Evolutionary conservation across 2,113 vertebrate species (phyloP), one percentile per base, ranked within the genome.

Genomic region (Eira barbara): DNA sequence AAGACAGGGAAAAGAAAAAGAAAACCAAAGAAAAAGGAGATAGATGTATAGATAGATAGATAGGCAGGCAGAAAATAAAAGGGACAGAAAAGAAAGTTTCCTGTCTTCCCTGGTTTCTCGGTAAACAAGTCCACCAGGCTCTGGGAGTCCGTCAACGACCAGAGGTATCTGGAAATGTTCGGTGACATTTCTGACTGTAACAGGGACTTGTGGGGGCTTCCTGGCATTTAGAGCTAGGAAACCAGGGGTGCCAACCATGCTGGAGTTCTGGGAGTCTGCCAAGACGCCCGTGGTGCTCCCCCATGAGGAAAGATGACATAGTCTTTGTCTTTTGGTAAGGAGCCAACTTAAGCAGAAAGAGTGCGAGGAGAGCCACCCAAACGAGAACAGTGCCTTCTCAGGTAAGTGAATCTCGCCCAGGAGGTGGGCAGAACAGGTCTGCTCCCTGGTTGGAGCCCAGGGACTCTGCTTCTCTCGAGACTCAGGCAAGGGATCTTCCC

Each of bases 151-250:
- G 36, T 25, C 52, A 89, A 90, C 74, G 78, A 76, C 73, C 82
- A 74, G 89, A 74, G 71, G 67, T 67, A 94, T 76, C 23, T 87
- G 69, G 83, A 94, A 92, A 84, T 15, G 34, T 39, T 52, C 65
- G 39, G 42, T 92, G 74, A n/a, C 88, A 81, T 91, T 95, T 88
- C 74, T 87, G 83, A 34, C 25, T 63, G 47, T 39, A 31, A n/a
- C 18, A 21, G 23, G 55, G 79, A 79, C 86, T 96, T 82, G 57
- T 74, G 82, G 63, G 73, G 67, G 73, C 83, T 83, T 83, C 52
- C 78, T 96, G 95, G 92, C 61, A 95, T 84, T 92, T 45, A 29
- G 36, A 94, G 69, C n/a, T 94, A 97, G 86, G 89, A 96, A 93
- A 74, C 57, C 52, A 67, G 18, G 9, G 83, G 55, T 83, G 73